Evolutionary conservation across 1,140 invertebrate species (phyloP).

Genomic region (Drosophila lowei): DNA sequence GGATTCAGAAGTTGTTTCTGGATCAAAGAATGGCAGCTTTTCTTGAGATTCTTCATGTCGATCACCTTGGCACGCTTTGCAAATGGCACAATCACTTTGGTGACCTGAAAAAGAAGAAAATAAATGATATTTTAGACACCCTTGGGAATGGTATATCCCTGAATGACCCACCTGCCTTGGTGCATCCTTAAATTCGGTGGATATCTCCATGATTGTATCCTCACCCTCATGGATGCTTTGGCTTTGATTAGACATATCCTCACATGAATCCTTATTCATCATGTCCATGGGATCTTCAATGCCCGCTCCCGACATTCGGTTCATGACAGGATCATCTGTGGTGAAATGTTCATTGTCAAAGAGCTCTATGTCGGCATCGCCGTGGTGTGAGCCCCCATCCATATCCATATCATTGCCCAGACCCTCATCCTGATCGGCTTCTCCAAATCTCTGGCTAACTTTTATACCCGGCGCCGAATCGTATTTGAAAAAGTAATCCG

Average conservation of each 20-base stretch:
- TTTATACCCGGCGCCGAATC: too few relatives aligned
- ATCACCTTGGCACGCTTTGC: conserved; percentile 89
- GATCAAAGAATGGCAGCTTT: conserved; percentile 84
- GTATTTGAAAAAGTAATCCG: conserved; percentile 5
- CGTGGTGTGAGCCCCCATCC: too few relatives aligned
- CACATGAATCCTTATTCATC: conserved; percentile 50
- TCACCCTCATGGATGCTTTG: conserved; percentile 22
- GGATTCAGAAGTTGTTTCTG: conserved; percentile 60
- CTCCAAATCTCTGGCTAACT: too few relatives aligned
- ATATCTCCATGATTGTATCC: conserved; percentile 74
- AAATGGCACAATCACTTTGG: conserved; percentile 87
- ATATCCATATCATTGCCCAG: too few relatives aligned
- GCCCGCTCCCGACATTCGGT: too few relatives aligned
- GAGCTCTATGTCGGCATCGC: too few relatives aligned
- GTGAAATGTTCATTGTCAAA: too few relatives aligned
- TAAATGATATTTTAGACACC: neutral
- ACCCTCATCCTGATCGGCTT: too few relatives aligned
- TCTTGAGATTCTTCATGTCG: conserved; percentile 89
- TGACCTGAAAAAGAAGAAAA: conserved; percentile 80
- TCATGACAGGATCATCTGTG: too few relatives aligned
- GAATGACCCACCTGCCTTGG: conserved; percentile 59
- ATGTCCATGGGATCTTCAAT: conserved; percentile 26
- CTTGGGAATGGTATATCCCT: too few relatives aligned
- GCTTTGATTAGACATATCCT: neutral
- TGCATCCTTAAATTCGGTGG: conserved; percentile 75